Evolutionary conservation across 2,113 vertebrate genomes (phyloP), one percentile per base, ranked within the genome.

Genomic region (Eudyptes chrysolophus): DNA sequence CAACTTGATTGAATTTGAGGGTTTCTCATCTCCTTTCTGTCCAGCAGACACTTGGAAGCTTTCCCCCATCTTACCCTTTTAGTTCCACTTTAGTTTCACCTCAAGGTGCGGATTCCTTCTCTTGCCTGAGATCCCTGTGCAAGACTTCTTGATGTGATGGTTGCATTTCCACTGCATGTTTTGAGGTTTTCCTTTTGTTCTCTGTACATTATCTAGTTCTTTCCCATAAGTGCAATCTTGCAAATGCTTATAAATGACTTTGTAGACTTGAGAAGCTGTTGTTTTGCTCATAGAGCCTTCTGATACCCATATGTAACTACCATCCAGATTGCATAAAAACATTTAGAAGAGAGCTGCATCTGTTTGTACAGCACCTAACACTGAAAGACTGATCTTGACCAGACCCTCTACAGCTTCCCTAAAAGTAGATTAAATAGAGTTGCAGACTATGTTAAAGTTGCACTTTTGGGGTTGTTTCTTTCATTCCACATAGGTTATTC

Each of bases 291-390:
- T 4, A 51, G 58, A 77, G 17, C 52, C 13, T 87, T 79, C 51
- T 89, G 57, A 40, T 64, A 68, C 7, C 18, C 0, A 0, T n/a
- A 7, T 60, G 38, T 64, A 62, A 27, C 58, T 68, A 42, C 42
- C 38, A 79, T 44, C 24, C 24, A 34, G 42, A 48, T 21, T 48
- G 27, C 24, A 36, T 40, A 10, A 58, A 69, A 62, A 18, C 46
- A 42, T 30, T 44, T 16, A 69, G 36, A 68, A 79, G 25, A 52
- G 36, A 32, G 15, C 49, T 76, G 17, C 61, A 2, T 65, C 62
- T 86, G 27, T 74, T 92, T 14, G 2, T 75, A 55, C 12, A 71
- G 61, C 48, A 72, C 21, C 29, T 55, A 44, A 11, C 44, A 61
- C 61, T 68, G n/a, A 58, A 86, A 51, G 13, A 18, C 18, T 68